A percentile compares a stretch with the other conserved stretches of the same genome.
These are phyloP conservation scores for Rutpela maculata DNA, from an alignment of 2,888 invertebrate genomes.

Conservation along the genomic window DNA sequence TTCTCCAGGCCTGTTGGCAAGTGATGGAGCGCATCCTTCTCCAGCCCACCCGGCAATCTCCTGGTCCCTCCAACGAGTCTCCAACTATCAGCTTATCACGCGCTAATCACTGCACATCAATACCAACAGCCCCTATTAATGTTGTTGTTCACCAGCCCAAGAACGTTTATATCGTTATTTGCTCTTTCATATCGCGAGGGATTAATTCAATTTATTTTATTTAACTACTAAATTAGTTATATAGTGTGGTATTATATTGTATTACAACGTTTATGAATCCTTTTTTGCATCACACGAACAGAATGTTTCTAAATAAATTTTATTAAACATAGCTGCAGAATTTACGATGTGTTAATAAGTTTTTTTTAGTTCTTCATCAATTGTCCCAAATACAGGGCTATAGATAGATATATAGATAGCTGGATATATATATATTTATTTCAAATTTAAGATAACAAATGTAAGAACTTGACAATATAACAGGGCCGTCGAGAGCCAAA, in stretches of 20 bases:
- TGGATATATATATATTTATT: too few relatives aligned
- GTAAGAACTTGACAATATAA: too few relatives aligned
- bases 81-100: conserved; percentile 55
- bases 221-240: neutral
- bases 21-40: conserved; percentile 50
- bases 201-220: neutral
- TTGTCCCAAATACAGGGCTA: too few relatives aligned
- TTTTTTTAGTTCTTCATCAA: too few relatives aligned
- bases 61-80: conserved; percentile 23
- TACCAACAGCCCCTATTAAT: conserved; percentile 44
- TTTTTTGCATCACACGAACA: too few relatives aligned
- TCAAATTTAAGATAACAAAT: too few relatives aligned
- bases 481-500: too few relatives aligned
- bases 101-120: conserved; percentile 63
- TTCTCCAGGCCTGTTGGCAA: conserved; percentile 40
- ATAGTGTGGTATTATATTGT: neutral
- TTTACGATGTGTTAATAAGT: too few relatives aligned
- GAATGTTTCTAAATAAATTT: too few relatives aligned
- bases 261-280: too few relatives aligned
- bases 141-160: conserved; percentile 23
- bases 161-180: conserved; percentile 11
- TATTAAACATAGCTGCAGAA: too few relatives aligned
- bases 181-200: conserved; percentile 8
- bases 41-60: conserved; percentile 23
- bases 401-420: too few relatives aligned